A percentile compares a stretch with the other conserved stretches of the same genome.
Evolutionary conservation across 1,140 invertebrate genomes (phyloP).

Genomic region (Drosophila ambigua): DNA sequence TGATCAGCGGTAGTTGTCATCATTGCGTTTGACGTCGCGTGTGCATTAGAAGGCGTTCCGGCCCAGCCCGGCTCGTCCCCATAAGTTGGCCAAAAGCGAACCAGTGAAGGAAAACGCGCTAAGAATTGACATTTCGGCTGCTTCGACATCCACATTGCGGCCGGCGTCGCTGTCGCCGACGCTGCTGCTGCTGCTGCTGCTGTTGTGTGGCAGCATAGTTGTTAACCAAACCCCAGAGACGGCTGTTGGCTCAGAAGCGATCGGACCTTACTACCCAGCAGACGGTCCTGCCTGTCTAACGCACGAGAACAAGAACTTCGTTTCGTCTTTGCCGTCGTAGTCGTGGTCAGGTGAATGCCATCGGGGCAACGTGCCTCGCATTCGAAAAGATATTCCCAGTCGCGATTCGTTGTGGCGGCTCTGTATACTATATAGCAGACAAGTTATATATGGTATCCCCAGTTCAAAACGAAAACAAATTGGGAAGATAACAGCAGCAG

Average conservation of each 20-base stretch:
- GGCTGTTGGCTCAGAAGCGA: constrained; percentile 71
- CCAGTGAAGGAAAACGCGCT: constrained; percentile 50
- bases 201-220: constrained; percentile 49
- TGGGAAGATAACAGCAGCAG: constrained; percentile 51
- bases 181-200: constrained; percentile 12
- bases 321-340: constrained; percentile 27
- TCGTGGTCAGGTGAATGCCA: constrained; percentile 76
- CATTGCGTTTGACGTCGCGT: constrained; percentile 25
- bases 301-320: constrained; percentile 47
- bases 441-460: constrained; percentile 69
- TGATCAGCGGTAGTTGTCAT: constrained; percentile 32
- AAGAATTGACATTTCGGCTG: constrained; percentile 70
- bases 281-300: constrained; percentile 72
- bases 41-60: constrained; percentile 50
- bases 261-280: constrained; percentile 69
- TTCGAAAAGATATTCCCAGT: constrained; percentile 47
- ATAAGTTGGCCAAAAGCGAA: constrained; percentile 55
- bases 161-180: constrained; percentile 12
- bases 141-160: constrained; percentile 31
- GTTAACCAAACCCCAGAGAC: constrained; percentile 70
- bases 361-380: constrained; percentile 72
- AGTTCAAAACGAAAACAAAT: constrained; percentile 72
- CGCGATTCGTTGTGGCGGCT: constrained; percentile 56
- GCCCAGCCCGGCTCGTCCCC: constrained; percentile 13
- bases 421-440: constrained; percentile 50